Conservation (phyloP, 2,113 vertebrate genomes). For the Odobenus rosmarus region DNA sequence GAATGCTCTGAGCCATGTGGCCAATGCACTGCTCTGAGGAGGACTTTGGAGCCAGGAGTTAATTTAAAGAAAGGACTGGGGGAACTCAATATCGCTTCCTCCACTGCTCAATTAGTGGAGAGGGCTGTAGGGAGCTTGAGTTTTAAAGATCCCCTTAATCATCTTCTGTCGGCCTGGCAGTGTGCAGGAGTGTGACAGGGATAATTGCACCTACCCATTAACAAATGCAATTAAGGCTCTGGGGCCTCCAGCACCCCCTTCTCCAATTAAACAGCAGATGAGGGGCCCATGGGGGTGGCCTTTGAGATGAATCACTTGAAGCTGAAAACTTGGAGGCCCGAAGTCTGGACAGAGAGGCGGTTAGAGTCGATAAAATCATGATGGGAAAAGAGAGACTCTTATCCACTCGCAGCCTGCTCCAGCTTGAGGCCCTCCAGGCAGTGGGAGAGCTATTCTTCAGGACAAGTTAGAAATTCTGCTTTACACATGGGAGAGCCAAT, state of each 20-base stretch:
- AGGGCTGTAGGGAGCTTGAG: constrained; percentile 52
- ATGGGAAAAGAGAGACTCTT: neutral
- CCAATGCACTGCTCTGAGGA: neutral
- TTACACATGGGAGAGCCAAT: neutral
- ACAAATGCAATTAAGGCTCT: constrained; percentile 67
- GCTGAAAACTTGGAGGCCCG: constrained; percentile 43
- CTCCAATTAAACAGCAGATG: constrained; percentile 55
- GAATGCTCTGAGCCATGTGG: neutral
- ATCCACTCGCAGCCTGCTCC: neutral
- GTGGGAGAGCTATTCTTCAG: neutral
- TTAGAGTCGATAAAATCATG: neutral
- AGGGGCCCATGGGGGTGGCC: neutral
- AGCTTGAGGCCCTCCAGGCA: neutral
- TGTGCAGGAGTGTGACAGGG: neutral
- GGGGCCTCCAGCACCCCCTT: constrained; percentile 34
- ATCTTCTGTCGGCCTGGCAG: constrained; percentile 58
- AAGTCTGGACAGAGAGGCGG: constrained; percentile 47
- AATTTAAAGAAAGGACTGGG: constrained; percentile 69
- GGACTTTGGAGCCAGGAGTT: constrained; percentile 61
- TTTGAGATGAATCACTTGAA: constrained; percentile 65
- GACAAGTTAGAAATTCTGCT: neutral
- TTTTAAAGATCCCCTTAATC: constrained; percentile 66
- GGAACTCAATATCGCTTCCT: constrained; percentile 25
- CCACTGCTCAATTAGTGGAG: constrained; percentile 34
- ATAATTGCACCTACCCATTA: constrained; percentile 68